Evolutionary conservation across 2,888 invertebrate species (phyloP).

Genomic region (Lepas anatifera): DNA sequence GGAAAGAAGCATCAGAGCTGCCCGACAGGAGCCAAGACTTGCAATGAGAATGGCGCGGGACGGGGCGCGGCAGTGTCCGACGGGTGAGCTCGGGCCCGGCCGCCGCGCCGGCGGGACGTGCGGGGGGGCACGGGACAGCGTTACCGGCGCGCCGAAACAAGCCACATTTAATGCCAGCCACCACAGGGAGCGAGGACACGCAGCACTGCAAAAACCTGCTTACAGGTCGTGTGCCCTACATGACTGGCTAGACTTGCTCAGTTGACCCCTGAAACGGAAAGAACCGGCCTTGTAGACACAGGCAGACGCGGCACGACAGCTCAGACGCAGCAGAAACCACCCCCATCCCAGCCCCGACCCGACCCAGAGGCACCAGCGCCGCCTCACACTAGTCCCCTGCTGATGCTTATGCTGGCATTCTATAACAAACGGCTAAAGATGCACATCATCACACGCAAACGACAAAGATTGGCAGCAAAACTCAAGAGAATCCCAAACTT

Average conservation of each 20-base stretch:
- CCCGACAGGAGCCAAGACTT: too few species aligned
- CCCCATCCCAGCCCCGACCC: background rate
- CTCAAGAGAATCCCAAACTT: too few species aligned
- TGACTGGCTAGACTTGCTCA: conserved; percentile 9
- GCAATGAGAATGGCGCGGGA: too few species aligned
- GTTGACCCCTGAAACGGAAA: conserved; percentile 10
- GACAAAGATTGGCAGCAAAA: too few species aligned
- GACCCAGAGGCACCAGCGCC: background rate
- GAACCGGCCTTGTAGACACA: background rate
- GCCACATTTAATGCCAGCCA: background rate
- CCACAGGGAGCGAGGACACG: background rate
- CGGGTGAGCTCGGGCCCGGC: too few species aligned
- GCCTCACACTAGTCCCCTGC: background rate
- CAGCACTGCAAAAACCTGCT: background rate
- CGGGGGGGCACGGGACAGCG: background rate
- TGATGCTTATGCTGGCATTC: too few species aligned
- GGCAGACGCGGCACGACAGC: background rate
- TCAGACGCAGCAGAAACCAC: background rate
- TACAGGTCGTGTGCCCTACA: conserved; percentile 7
- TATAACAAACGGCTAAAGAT: too few species aligned
- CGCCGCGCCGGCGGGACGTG: too few species aligned
- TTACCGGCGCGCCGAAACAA: background rate
- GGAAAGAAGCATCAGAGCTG: too few species aligned
- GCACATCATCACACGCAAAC: too few species aligned
- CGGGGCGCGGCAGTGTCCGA: too few species aligned